phyloP scores from a whole-genome alignment of 2,113 vertebrate genomes.

The Maccullochella peelii region DNA sequence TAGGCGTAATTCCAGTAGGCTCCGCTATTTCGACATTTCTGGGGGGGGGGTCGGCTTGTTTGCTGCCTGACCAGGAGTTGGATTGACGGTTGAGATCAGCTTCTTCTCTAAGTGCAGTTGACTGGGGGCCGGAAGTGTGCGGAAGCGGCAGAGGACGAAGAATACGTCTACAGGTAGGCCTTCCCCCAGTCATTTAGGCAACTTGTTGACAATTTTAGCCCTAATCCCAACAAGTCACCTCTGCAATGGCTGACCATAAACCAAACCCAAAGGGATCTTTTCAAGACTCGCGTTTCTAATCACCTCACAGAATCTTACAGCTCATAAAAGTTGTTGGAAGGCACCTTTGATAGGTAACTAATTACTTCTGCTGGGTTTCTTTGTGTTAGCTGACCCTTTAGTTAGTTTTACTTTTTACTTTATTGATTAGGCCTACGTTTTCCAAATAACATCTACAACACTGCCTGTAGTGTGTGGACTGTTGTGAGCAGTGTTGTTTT shows the following conservation, averaged over 20 bases:
- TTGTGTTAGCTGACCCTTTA: too few relatives aligned
- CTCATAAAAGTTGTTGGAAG: not conserved
- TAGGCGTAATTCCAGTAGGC: too few relatives aligned
- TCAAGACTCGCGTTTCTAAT: not conserved
- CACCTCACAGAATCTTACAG: not conserved
- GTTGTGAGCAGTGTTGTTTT: not conserved
- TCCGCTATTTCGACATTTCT: not conserved
- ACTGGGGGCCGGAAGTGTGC: not conserved
- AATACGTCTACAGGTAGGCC: not conserved
- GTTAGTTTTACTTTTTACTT: not conserved
- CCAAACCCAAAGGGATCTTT: not conserved
- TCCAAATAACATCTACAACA: not conserved
- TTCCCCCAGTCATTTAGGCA: too few relatives aligned
- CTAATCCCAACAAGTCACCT: not conserved
- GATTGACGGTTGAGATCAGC: too few relatives aligned
- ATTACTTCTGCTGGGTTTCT: too few relatives aligned
- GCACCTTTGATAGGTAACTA: not conserved
- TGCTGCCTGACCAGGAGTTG: not conserved
- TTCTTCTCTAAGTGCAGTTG: not conserved
- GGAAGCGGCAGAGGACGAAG: not conserved
- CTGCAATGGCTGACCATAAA: not conserved
- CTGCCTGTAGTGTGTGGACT: not conserved
- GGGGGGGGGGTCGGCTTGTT: not conserved
- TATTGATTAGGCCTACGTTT: not conserved
- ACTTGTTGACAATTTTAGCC: not conserved